Conservation (phyloP, 2,797 vertebrate genomes). For the Melopsittacus undulatus region DNA sequence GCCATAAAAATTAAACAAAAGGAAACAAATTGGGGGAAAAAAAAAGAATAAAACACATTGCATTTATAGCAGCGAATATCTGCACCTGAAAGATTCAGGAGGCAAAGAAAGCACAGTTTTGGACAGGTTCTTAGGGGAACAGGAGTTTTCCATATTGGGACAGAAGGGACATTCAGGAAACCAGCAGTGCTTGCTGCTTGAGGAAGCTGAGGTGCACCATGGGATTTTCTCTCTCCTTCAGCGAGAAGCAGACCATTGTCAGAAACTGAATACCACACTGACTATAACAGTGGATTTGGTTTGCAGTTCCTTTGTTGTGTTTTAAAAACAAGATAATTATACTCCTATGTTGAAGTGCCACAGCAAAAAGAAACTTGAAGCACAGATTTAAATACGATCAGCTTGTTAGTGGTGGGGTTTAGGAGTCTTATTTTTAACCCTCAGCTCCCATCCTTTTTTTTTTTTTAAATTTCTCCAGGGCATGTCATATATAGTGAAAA, state of each 20-base stretch:
- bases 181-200: not conserved
- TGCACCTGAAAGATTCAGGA: not conserved
- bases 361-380: slow-evolving; percentile 47
- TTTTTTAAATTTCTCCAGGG: slow-evolving; percentile 50
- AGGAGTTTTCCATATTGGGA: not conserved
- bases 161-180: not conserved
- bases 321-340: slow-evolving; percentile 47
- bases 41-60: not conserved
- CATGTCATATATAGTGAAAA: slow-evolving; percentile 62
- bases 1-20: not conserved
- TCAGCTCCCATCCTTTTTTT: slow-evolving; percentile 35
- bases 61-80: not conserved
- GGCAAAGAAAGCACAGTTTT: not conserved
- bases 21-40: not conserved
- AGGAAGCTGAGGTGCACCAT: not conserved
- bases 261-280: not conserved
- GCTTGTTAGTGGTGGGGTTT: slow-evolving; percentile 45
- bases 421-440: slow-evolving; percentile 23
- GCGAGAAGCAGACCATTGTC: not conserved
- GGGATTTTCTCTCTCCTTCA: not conserved
- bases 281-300: not conserved
- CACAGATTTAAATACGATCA: slow-evolving; percentile 46
- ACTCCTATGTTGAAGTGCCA: slow-evolving; percentile 34
- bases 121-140: not conserved
- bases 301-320: slow-evolving; percentile 4